A percentile compares a stretch with the other conserved stretches of the same genome.
Conservation (phyloP, 2,113 vertebrate species). For the Pheucticus melanocephalus region DNA sequence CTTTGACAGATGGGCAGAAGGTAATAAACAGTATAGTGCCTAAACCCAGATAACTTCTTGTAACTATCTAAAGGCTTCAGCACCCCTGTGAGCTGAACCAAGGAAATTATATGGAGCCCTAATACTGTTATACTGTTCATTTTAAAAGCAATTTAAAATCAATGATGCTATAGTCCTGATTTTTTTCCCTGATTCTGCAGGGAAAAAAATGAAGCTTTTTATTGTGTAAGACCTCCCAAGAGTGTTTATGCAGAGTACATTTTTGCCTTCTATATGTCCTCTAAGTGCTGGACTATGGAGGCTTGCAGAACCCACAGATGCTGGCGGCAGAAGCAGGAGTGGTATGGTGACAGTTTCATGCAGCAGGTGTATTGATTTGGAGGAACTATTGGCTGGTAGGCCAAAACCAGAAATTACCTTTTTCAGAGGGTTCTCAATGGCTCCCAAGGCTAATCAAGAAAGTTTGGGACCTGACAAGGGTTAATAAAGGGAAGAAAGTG, state of each 20-base stretch:
- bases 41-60: neutral
- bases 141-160: neutral
- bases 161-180: too few relatives aligned
- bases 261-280: neutral
- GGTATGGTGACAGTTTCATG: neutral
- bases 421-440: neutral
- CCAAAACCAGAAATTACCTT: neutral
- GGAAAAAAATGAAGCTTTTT: neutral
- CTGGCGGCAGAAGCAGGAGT: neutral
- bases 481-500: neutral
- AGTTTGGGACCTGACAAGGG: neutral
- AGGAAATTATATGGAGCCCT: fast-evolving
- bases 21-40: neutral
- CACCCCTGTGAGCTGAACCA: neutral
- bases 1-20: neutral
- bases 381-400: neutral
- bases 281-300: neutral
- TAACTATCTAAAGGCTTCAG: neutral
- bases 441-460: neutral
- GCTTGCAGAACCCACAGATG: neutral
- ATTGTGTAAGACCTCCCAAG: neutral
- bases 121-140: neutral
- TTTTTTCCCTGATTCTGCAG: neutral
- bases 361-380: neutral
- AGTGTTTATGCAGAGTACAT: neutral